Base-by-base conservation (phyloP, 1,140 invertebrate species). In the Drosophila carrolli region DNA sequence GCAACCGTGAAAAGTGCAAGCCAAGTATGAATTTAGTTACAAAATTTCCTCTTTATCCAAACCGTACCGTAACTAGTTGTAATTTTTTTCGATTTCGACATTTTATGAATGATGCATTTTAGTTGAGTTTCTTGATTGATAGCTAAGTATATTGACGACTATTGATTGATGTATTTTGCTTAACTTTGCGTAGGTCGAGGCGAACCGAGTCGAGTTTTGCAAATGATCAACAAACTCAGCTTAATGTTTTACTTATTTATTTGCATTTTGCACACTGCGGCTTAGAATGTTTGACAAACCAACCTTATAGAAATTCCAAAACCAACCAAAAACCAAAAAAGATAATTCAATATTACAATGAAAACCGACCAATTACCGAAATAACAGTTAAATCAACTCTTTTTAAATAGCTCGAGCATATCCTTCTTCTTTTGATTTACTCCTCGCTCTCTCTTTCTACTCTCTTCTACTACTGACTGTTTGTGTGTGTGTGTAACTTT, bases 31-130 rank as follows among this genome's bases (percentile, higher is more conserved):
- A 83, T 89, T 88, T 89, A 88, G 84, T 91, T 91, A 91, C 90
- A 91, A 91, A 91, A 91, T 91, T 91, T 91, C 88, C 90, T 91
- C 90, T 91, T 91, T 91, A 90, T 86, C 90, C 90, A 91, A 84
- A 91, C 83, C 83, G 84, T 86, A 86, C 75, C 75, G 83, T 86
- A 89, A 88, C 81, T 91, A 91, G 88, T 91, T 90, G 86, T 91
- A 91, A 91, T 84, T 76, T 80, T 89, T 80, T 84, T 83, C 86
- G 62, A 59, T 88, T 86, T 86, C 63, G 73, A 88, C 80, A 88
- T 89, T 89, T 91, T 83, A 75, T 79, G 90, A 91, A 91, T 91
- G 82, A 77, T 78, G 78, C 79, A 84, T 88, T 84, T 86, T 88
- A 90, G 86, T 82, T 90, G 81, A 90, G 81, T 86, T 90, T 86